phyloP scores from a whole-genome alignment of 2,113 vertebrate genomes.

The Antechinus flavipes region DNA sequence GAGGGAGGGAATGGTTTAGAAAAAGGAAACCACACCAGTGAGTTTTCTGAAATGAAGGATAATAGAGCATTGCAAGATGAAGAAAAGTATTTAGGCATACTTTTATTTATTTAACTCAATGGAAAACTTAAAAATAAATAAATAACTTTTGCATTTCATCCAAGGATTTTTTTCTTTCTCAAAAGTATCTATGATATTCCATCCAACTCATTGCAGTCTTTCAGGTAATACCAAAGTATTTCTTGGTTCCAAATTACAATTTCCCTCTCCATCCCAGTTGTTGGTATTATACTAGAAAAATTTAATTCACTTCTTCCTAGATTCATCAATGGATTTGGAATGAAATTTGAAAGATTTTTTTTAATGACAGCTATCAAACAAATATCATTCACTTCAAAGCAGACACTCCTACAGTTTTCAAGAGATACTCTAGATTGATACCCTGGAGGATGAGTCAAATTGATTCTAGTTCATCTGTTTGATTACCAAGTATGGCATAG shows the following conservation, averaged over 20 bases:
- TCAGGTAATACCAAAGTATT: constrained; percentile 4
- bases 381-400: neutral
- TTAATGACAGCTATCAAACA: neutral
- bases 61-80: neutral
- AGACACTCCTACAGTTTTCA: neutral
- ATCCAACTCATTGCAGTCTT: constrained; percentile 12
- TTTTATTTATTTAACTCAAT: constrained; percentile 7
- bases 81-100: neutral
- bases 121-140: neutral
- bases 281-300: neutral
- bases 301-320: neutral
- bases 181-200: neutral
- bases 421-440: neutral
- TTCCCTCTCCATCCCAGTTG: neutral
- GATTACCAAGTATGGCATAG: neutral
- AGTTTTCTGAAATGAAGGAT: constrained; percentile 36
- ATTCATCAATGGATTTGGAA: neutral
- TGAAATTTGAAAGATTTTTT: neutral
- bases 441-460: neutral
- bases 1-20: neutral
- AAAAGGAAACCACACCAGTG: neutral
- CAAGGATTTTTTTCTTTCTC: constrained; percentile 11
- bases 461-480: neutral
- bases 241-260: neutral
- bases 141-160: constrained; percentile 14